Conservation (phyloP, 1,140 invertebrate species). For the Lasioglossum baleicum region DNA sequence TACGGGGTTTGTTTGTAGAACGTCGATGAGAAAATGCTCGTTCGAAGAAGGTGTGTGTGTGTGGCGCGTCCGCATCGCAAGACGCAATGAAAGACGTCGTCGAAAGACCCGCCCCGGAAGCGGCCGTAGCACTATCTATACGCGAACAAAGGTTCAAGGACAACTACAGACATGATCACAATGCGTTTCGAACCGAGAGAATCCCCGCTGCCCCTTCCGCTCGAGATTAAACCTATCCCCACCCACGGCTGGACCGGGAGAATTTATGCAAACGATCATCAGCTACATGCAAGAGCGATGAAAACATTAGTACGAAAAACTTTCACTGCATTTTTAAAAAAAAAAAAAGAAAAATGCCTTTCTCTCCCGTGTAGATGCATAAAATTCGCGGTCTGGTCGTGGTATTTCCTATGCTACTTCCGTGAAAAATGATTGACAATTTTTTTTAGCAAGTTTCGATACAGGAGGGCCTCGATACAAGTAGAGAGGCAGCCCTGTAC, state of each 20-base stretch:
- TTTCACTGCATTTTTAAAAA: no score
- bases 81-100: conserved; percentile 29
- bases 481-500: not conserved
- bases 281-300: no score
- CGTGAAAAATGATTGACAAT: not conserved
- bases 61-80: conserved; percentile 11
- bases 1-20: conserved; percentile 28
- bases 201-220: not conserved
- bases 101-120: conserved; percentile 40
- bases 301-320: no score
- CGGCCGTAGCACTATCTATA: not conserved
- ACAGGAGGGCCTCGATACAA: not conserved
- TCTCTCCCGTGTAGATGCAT: no score
- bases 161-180: not conserved
- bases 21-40: conserved; percentile 44
- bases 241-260: no score
- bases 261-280: no score
- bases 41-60: conserved; percentile 25
- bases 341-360: no score
- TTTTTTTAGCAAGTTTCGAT: not conserved
- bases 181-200: not conserved
- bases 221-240: not conserved
- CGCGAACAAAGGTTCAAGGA: not conserved
- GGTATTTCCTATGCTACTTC: not conserved
- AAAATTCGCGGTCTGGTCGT: not conserved